phyloP scores from a whole-genome alignment of 2,888 invertebrate species.

The Pollenia amentaria region DNA sequence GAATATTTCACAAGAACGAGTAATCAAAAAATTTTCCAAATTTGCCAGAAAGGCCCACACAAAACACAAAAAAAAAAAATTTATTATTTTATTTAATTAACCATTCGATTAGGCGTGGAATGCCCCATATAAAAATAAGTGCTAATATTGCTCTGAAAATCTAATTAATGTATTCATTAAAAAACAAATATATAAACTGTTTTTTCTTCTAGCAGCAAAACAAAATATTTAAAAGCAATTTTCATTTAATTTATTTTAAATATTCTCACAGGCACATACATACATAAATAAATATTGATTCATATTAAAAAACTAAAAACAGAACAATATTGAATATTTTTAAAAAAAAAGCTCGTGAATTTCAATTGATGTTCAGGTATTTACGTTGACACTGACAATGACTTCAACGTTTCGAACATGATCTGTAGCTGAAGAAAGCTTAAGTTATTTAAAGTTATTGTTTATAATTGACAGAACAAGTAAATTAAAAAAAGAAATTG shows the following conservation, averaged over 20 bases:
- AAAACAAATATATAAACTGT: neutral
- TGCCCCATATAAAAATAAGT: no score
- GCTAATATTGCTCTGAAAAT: neutral
- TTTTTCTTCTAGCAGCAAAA: neutral
- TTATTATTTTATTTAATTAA: no score
- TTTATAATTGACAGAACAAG: neutral
- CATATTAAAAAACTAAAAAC: neutral
- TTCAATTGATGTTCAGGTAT: constrained; percentile 32
- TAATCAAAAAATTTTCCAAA: no score
- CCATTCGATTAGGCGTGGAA: no score
- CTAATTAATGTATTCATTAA: neutral
- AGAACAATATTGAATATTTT: neutral
- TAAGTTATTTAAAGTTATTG: neutral
- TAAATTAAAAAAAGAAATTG: no score
- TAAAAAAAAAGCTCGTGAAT: constrained; percentile 24
- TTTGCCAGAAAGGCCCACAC: no score
- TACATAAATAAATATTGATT: constrained; percentile 3
- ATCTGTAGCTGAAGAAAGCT: neutral
- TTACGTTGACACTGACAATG: constrained; percentile 12
- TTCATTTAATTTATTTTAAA: no score
- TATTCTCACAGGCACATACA: no score
- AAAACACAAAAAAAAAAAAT: no score
- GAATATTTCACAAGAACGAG: no score
- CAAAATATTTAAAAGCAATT: neutral
- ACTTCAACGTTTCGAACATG: neutral